phyloP scores from a whole-genome alignment of 2,113 vertebrate genomes.

The Cairina moschata region DNA sequence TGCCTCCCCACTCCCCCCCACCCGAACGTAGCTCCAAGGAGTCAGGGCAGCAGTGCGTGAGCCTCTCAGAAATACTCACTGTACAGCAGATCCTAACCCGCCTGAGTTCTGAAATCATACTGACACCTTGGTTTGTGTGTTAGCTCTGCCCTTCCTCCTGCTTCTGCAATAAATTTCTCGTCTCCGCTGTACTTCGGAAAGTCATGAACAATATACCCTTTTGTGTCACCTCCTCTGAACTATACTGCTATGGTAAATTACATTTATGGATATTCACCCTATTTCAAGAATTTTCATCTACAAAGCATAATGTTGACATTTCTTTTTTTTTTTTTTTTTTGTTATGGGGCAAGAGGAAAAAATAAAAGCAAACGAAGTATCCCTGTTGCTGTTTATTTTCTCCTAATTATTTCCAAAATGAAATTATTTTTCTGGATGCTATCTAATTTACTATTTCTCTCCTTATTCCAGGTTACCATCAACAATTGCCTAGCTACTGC shows the following conservation, averaged over 20 bases:
- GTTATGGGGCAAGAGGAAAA: neutral
- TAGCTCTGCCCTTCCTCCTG: neutral
- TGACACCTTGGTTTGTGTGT: neutral
- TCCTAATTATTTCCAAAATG: conserved; percentile 5
- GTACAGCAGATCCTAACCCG: neutral
- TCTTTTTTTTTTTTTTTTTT: neutral
- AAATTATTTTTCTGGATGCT: neutral
- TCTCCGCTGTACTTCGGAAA: neutral
- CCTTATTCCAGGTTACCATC: neutral
- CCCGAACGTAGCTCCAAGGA: neutral
- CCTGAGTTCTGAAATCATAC: neutral
- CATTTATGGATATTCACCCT: neutral
- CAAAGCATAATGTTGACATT: neutral
- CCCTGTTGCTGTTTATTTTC: neutral
- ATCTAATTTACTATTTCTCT: neutral
- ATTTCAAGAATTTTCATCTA: neutral
- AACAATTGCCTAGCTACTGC: neutral
- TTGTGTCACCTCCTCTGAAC: neutral
- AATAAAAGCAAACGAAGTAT: neutral
- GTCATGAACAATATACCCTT: neutral
- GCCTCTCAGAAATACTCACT: neutral
- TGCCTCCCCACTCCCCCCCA: neutral
- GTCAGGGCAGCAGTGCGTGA: neutral
- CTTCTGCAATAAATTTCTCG: neutral
- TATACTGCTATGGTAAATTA: neutral